Conservation (phyloP, 2,113 vertebrate genomes). For the Raphicerus campestris region DNA sequence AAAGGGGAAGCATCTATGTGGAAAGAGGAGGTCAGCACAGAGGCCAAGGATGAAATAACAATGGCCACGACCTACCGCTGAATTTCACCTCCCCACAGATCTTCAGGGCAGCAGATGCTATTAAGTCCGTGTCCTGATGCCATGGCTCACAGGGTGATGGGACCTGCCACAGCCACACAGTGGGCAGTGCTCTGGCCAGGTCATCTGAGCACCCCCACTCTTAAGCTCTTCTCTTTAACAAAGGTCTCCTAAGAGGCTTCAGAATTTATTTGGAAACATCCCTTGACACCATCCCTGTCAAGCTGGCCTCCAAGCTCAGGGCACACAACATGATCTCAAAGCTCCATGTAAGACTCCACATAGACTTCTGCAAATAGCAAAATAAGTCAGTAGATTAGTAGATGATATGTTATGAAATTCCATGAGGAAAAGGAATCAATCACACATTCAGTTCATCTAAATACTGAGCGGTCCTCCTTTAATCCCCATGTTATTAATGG, state of each 20-base stretch:
- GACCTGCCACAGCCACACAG: not conserved
- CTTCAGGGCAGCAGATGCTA: no score
- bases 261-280: not conserved
- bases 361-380: not conserved
- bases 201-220: not conserved
- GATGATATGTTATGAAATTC: not conserved
- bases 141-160: not conserved
- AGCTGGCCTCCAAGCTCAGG: not conserved
- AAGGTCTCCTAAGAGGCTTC: not conserved
- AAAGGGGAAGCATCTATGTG: not conserved
- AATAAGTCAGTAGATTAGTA: not conserved
- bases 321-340: not conserved
- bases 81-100: not conserved
- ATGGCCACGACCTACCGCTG: accelerated
- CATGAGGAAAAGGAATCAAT: not conserved
- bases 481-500: not conserved
- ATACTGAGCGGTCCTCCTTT: not conserved
- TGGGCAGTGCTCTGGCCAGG: not conserved
- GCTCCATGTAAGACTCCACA: not conserved
- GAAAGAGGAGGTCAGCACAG: not conserved
- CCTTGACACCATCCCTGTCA: not conserved
- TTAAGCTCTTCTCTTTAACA: not conserved
- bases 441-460: not conserved
- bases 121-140: no score
- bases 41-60: not conserved